Percentiles rank a stretch among this genome's conserved stretches.
phyloP scores from a whole-genome alignment of 2,888 invertebrate species.

The Oscheius sp. region DNA sequence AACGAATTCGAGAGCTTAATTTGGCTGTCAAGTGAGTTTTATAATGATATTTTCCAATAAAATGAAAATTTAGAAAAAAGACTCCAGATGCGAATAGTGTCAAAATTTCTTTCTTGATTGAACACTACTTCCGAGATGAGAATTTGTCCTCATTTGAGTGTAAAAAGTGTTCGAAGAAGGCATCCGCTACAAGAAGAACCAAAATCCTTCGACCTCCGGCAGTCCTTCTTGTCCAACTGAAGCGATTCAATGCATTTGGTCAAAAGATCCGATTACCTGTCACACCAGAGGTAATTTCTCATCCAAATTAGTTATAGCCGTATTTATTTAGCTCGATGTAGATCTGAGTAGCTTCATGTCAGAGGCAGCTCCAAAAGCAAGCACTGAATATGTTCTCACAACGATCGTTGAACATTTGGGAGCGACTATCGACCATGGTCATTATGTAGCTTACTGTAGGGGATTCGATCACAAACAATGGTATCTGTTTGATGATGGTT shows the following conservation, averaged over 20 bases:
- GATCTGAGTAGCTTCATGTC: slow-evolving; percentile 35
- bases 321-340: slow-evolving; percentile 33
- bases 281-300: slow-evolving; percentile 39
- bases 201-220: slow-evolving; percentile 51
- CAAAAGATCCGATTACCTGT: slow-evolving; percentile 52
- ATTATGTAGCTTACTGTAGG: slow-evolving; percentile 50
- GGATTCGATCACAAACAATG: slow-evolving; percentile 49
- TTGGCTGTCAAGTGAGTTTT: slow-evolving; percentile 36
- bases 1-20: slow-evolving; percentile 62
- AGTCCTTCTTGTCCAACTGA: slow-evolving; percentile 58
- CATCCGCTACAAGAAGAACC: slow-evolving; percentile 39
- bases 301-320: background rate
- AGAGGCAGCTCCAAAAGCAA: slow-evolving; percentile 24
- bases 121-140: slow-evolving; percentile 51
- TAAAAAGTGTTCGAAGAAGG: slow-evolving; percentile 46
- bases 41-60: background rate
- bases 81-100: slow-evolving; percentile 8
- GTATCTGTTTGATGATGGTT: slow-evolving; percentile 54
- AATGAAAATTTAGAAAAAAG: background rate
- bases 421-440: slow-evolving; percentile 45
- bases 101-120: slow-evolving; percentile 35
- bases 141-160: slow-evolving; percentile 40
- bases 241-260: slow-evolving; percentile 56
- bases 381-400: slow-evolving; percentile 24
- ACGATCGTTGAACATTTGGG: slow-evolving; percentile 41